Evolutionary conservation across 2,888 invertebrate species (phyloP).

Genomic region (Orthosia gothica): DNA sequence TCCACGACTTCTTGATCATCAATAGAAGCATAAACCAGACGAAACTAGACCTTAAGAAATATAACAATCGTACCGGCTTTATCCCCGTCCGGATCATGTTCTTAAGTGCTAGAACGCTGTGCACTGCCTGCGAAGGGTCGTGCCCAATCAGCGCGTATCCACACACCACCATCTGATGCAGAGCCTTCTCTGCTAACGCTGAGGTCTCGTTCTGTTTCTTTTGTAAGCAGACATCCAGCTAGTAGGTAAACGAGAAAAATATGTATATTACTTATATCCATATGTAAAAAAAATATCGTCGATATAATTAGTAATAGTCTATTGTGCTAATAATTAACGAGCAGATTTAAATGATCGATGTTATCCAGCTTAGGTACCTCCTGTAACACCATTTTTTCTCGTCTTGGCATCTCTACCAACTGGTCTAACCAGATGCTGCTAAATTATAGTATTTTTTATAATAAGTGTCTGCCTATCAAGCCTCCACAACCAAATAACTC

Average conservation of each 20-base stretch:
- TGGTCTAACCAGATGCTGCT: no score
- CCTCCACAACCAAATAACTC: no score
- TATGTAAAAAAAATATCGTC: no score
- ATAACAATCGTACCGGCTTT: constrained; percentile 77
- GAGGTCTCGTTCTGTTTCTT: constrained; percentile 81
- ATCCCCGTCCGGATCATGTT: constrained; percentile 81
- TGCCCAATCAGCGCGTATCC: constrained; percentile 88
- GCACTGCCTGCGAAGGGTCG: constrained; percentile 84
- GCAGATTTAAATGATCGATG: no score
- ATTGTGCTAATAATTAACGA: no score
- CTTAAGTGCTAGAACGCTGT: constrained; percentile 81
- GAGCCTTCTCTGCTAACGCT: constrained; percentile 84
- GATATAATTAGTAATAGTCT: no score
- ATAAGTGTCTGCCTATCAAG: no score
- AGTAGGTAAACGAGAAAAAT: constrained; percentile 5
- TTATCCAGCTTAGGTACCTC: no score
- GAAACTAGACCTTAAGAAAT: neutral
- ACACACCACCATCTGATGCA: constrained; percentile 89
- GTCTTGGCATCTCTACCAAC: no score
- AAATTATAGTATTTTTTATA: no score
- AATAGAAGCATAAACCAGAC: neutral
- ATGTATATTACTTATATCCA: no score
- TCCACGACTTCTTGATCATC: neutral
- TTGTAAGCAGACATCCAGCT: constrained; percentile 81
- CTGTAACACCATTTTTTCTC: no score